Evolutionary conservation across 1,140 invertebrate genomes (phyloP).

Genomic region (Marisa cornuarietis): DNA sequence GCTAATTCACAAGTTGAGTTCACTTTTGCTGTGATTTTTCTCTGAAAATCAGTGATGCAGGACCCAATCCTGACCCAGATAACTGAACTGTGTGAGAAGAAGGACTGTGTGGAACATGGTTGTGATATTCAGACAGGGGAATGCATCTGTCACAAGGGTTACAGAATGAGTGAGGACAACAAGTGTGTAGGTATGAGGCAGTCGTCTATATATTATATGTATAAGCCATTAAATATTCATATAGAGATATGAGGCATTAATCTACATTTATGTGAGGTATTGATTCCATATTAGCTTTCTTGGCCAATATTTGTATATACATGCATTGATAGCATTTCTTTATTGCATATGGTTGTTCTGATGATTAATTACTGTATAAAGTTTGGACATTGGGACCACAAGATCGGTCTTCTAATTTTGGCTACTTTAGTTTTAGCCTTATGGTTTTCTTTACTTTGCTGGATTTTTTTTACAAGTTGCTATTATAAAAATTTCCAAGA

Average conservation of each 20-base stretch:
- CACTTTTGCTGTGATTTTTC: background rate
- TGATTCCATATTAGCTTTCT: background rate
- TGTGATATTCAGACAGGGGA: constrained; percentile 50
- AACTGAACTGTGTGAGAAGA: constrained; percentile 21
- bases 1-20: background rate
- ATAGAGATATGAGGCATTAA: constrained; percentile 38
- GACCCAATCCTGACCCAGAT: constrained; percentile 35
- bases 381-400: no score
- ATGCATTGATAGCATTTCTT: no score
- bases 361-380: no score
- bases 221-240: constrained; percentile 31
- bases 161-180: constrained; percentile 32
- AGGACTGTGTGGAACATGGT: constrained; percentile 42
- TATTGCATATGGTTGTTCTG: no score
- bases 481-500: no score
- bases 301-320: no score
- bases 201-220: background rate
- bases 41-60: constrained; percentile 38
- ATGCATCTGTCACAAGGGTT: constrained; percentile 56
- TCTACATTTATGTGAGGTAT: background rate
- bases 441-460: no score
- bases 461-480: no score
- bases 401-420: no score
- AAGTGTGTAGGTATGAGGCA: constrained; percentile 45
- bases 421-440: no score